These are phyloP conservation scores for Gulo gulo DNA, from an alignment of 2,113 vertebrate species.

Conservation along the genomic window DNA sequence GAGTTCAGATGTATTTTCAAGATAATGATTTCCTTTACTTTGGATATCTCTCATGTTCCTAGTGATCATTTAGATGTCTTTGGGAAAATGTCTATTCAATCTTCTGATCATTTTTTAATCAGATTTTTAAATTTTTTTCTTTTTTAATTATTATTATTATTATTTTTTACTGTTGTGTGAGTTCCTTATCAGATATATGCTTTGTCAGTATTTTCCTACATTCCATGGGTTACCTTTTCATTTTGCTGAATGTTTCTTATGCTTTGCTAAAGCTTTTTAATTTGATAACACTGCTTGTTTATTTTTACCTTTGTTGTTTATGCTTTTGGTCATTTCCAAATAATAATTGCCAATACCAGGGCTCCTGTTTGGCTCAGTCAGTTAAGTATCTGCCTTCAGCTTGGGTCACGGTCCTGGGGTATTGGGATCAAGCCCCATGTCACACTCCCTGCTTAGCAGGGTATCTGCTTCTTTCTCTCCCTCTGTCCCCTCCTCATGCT, in stretches of 20 bases:
- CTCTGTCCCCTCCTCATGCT: neutral
- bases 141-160: no score
- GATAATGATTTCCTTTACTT: neutral
- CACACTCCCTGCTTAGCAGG: no score
- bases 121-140: neutral
- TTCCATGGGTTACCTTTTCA: neutral
- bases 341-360: neutral
- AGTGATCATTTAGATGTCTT: neutral
- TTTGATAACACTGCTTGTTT: neutral
- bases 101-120: neutral
- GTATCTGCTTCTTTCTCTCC: no score
- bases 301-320: neutral
- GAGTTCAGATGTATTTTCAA: neutral
- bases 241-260: neutral
- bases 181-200: neutral
- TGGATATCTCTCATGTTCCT: neutral
- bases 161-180: neutral
- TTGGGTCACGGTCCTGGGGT: no score
- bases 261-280: neutral
- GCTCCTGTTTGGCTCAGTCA: no score
- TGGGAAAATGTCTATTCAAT: neutral
- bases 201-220: neutral
- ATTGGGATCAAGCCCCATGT: no score
- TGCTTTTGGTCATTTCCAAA: neutral
- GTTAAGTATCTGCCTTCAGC: no score